Evolutionary conservation across 2,113 vertebrate species (phyloP), one percentile per base, ranked within the genome.

Genomic region (Brachypodius melanocephalos): DNA sequence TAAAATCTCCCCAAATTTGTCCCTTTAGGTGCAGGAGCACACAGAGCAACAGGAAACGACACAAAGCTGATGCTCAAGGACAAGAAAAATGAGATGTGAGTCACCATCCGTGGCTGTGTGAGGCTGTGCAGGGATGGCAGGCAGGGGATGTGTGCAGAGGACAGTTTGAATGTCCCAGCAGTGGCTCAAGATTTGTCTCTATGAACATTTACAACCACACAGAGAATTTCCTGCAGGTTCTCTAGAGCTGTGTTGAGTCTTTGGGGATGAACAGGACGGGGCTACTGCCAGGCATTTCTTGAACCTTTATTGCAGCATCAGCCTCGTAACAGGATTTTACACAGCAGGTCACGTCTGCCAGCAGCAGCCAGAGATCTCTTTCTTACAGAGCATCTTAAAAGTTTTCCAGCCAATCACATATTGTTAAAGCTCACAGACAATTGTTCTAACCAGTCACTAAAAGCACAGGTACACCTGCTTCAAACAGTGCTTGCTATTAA

Each of bases 171-270:
- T 14, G 14, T 71, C 51, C 46, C 68, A 86, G 29, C 42, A 66
- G 48, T 10, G 55, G 40, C 32, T 45, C 20, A 5, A 42, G 49
- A 11, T 85, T 45, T 65, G 51, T 31, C 57, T 59, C 57, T 59
- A 4, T 2, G 18, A 36, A 10, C 24, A 1, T 17, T 36, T 21
- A 5, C 25, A 31, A 0, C 1, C 10, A 8, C 42, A 10, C 8
- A 17, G 1, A 38, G 5, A 20, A 17, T 61, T 77, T 48, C 49
- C 54, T 65, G 36, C 29, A 49, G 63, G 20, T 38, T 79, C 36
- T 7, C 25, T 28, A 2, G 1, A 22, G 26, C 22, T 75, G 6
- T 13, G 46, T 48, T 48, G 46, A 12, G 46, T 48, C 21, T 48
- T 48, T 24, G 22, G 46, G 46, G 21, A 48, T 22, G 22, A 48